A percentile compares a stretch with the other conserved stretches of the same genome.
Evolutionary conservation across 2,797 vertebrate genomes (phyloP).

Genomic region (Natrix natrix): DNA sequence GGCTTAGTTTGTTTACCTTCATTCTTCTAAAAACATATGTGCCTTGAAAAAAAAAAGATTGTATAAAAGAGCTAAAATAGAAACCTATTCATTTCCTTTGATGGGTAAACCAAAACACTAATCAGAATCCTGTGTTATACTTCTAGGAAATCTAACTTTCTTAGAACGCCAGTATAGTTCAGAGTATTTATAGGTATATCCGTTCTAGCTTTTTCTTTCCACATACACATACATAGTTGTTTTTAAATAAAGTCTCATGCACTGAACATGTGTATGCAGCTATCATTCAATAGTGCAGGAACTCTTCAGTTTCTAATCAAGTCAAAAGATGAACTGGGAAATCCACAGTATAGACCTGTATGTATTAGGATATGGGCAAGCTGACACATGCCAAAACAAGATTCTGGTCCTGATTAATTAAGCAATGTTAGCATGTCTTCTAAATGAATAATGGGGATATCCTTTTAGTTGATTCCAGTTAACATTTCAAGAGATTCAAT

Average conservation of each 20-base stretch:
- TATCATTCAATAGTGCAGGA: slow-evolving; percentile 32
- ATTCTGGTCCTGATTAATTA: not conserved
- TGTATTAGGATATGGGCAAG: not conserved
- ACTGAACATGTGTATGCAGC: slow-evolving; percentile 30
- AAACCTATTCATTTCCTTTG: slow-evolving; percentile 46
- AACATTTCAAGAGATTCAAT: not conserved
- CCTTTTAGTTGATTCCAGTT: not conserved
- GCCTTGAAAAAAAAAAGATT: slow-evolving; percentile 39
- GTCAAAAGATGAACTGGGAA: slow-evolving; percentile 18
- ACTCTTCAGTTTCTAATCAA: not conserved
- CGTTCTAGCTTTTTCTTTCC: slow-evolving; percentile 43
- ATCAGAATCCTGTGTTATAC: slow-evolving; percentile 50
- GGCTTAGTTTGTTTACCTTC: not conserved
- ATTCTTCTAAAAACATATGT: not conserved
- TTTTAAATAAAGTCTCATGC: slow-evolving; percentile 44
- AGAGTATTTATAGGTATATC: slow-evolving; percentile 75
- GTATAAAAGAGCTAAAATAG: slow-evolving; percentile 33
- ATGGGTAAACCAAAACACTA: slow-evolving; percentile 55
- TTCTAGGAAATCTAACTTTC: slow-evolving; percentile 77
- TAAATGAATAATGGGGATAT: not conserved
- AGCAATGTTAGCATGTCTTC: not conserved
- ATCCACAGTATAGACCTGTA: not conserved
- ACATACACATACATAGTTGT: slow-evolving; percentile 22
- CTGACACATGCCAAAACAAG: not conserved
- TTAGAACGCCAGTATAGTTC: slow-evolving; percentile 39